Base-by-base conservation (phyloP, 2,797 vertebrate species). In the Hypotaenidia okinawae region DNA sequence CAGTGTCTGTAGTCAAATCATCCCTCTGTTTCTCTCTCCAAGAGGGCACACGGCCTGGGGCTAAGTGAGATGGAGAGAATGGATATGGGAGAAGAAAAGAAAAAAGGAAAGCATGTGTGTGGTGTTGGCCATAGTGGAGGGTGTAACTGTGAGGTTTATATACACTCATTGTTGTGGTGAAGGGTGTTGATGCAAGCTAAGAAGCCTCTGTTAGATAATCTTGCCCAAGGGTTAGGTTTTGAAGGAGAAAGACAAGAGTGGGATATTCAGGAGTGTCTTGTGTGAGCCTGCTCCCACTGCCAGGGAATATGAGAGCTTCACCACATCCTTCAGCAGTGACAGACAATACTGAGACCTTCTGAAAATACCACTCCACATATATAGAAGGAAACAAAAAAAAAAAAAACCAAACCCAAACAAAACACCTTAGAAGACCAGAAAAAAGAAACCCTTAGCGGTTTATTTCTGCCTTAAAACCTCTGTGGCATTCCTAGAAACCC, bases 401-500 rank as follows among this genome's bases (percentile, higher is more conserved):
- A 45, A 45, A 45, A 45, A 19, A 8, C 35, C 35, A 45, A 19
- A 45, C 13, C 39, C 39, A 45, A 45, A 45, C 41, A 43, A 43
- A 16, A 43, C 18, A 4, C 0, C 11, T 73, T 52, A 54, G 43
- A 87, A 57, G 22, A 63, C 5, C 10, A 21, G 27, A 6, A 22
- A 58, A 81, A 35, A 27, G 8, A 76, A 64, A 25, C 13, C 10
- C 11, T 4, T 35, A 62, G 45, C 19, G 24, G 32, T 64, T 77
- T 90, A 63, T 74, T 92, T 84, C 37, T 80, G 27, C 30, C 41
- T 83, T 75, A 86, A 96, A 81, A 10, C 2, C 4, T 52, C 43
- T 83, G 59, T 58, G 43, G 41, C 39, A 57, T 94, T 93, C 73
- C 52, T 88, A 79, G 70, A 84, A 95, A 93, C 51, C 17, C 23